A percentile compares a stretch with the other conserved stretches of the same genome.
Conservation (phyloP, 2,797 vertebrate species). For the Pseudochirops cupreus region DNA sequence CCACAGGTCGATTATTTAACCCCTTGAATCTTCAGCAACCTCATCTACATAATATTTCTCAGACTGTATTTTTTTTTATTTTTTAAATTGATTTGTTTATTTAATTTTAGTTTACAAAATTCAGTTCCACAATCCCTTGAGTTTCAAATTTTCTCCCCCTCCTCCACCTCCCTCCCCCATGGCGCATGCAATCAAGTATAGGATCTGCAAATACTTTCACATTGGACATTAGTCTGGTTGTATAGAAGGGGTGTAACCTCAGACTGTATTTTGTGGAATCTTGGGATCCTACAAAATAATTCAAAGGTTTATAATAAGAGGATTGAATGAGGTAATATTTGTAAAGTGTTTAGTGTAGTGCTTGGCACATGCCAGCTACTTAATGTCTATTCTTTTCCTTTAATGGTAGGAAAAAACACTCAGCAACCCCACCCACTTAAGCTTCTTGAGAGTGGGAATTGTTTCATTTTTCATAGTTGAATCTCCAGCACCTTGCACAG, state of each 20-base stretch:
- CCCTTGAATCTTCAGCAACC: background rate
- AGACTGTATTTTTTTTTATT: background rate
- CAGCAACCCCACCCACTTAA: background rate
- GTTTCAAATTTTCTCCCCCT: too few species aligned
- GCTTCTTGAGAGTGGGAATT: background rate
- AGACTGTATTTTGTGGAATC: background rate
- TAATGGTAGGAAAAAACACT: background rate
- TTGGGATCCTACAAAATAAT: background rate
- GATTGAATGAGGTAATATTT: background rate
- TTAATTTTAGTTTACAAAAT: too few species aligned
- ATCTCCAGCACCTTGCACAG: background rate
- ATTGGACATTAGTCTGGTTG: too few species aligned
- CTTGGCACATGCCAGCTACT: background rate
- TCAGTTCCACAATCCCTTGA: too few species aligned
- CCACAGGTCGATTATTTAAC: background rate
- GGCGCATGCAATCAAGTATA: too few species aligned
- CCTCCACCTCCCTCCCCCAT: too few species aligned
- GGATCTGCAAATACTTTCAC: too few species aligned
- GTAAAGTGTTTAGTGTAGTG: background rate
- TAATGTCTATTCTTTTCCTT: background rate
- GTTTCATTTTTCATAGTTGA: background rate
- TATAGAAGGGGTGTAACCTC: background rate
- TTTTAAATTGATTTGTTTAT: too few species aligned
- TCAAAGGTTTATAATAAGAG: background rate
- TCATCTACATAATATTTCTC: background rate